Conservation (phyloP, 2,113 vertebrate genomes). For the Toxotes jaculatrix region DNA sequence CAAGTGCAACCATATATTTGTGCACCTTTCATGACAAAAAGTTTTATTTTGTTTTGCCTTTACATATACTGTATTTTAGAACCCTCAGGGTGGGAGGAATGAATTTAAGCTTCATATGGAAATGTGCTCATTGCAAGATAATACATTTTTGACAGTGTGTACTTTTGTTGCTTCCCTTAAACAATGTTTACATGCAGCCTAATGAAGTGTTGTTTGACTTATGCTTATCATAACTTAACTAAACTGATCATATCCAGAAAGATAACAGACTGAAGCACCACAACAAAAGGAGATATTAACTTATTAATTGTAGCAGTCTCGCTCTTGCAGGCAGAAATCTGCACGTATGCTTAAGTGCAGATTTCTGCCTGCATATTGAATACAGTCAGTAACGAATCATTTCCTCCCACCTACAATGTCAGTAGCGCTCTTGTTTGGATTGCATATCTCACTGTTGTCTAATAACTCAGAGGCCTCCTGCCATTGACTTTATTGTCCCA, state of each 20-base stretch:
- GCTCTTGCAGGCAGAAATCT: conserved; percentile 6
- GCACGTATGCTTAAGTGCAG: background rate
- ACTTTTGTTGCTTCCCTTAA: conserved; percentile 7
- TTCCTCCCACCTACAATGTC: conserved; percentile 48
- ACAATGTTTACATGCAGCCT: conserved; percentile 33
- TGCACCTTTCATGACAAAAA: conserved; percentile 11
- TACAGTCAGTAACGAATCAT: background rate
- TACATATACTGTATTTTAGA: conserved; percentile 54
- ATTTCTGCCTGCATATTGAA: conserved; percentile 17
- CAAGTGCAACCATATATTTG: conserved; percentile 19
- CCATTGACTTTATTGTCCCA: conserved; percentile 37
- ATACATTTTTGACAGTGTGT: background rate
- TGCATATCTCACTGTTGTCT: conserved; percentile 43
- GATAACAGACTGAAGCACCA: background rate
- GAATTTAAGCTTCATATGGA: background rate
- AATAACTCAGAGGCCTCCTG: conserved; percentile 23
- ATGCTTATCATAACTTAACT: conserved; percentile 5
- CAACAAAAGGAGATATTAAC: background rate
- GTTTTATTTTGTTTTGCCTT: conserved; percentile 40
- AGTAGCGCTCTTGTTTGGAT: conserved; percentile 24
- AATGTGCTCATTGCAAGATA: background rate
- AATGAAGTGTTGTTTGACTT: conserved; percentile 16
- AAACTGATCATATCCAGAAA: conserved; percentile 29
- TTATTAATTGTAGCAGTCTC: background rate
- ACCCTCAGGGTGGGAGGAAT: conserved; percentile 50